Conservation (phyloP, 2,113 vertebrate species). For the Caranx ignobilis region DNA sequence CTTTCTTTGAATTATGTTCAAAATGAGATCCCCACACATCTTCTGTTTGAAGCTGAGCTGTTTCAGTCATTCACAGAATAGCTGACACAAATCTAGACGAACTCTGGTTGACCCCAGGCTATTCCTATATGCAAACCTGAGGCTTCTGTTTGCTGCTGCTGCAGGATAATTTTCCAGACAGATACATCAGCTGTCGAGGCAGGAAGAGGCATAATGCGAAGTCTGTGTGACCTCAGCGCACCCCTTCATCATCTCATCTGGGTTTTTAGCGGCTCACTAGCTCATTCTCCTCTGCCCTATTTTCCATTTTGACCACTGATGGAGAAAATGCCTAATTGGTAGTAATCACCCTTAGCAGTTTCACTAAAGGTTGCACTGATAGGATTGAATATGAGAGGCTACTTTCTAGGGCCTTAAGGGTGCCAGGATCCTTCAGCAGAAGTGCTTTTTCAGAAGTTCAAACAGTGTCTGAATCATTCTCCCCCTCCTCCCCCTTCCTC, state of each 20-base stretch:
- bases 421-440: not conserved
- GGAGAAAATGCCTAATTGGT: constrained; percentile 7
- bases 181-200: constrained; percentile 44
- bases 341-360: constrained; percentile 8
- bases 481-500: not conserved
- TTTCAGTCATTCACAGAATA: constrained; percentile 7
- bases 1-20: constrained; percentile 1
- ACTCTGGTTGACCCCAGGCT: constrained; percentile 48
- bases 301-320: constrained; percentile 40
- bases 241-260: constrained; percentile 43
- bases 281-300: constrained; percentile 2
- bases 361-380: constrained; percentile 6
- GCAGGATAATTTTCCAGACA: constrained; percentile 44
- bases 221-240: constrained; percentile 31
- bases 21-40: constrained; percentile 6
- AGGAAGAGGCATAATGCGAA: constrained; percentile 36
- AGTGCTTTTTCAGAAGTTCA: not conserved
- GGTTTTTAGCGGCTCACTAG: not conserved
- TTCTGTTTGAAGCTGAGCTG: not conserved
- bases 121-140: not conserved
- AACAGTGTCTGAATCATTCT: not conserved
- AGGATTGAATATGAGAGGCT: constrained; percentile 3
- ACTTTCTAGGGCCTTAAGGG: not conserved
- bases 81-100: constrained; percentile 12
- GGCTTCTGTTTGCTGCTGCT: constrained; percentile 26